Base-by-base conservation (phyloP, 1,140 invertebrate species). In the Camponotus vicinus region DNA sequence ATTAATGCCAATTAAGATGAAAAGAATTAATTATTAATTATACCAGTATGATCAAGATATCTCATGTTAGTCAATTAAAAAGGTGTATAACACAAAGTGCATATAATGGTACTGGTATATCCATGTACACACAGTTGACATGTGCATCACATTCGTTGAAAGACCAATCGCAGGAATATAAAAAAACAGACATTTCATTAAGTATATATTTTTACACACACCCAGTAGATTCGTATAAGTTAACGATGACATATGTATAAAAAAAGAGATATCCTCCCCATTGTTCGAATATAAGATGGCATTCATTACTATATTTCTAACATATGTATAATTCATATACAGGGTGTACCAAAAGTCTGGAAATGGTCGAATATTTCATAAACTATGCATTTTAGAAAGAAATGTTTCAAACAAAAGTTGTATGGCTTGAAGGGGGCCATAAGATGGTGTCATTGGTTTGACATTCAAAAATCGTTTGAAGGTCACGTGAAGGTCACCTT, bases 211-310 rank as follows among this genome's bases (percentile, higher is more conserved):
- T 52, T 11, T 40, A 55, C 64, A 83, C 71, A 89, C 82, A 69
- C 82, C 73, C 57, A 59, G 13, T 80, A 89, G 67, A 67, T 7
- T 78, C 63, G 70, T 73, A 87, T 85, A 76, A 86, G 34, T 67
- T 71, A 77, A 82, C 6, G 11, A 57, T 8, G 15, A 18, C n/a
- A 52, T 52, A 52, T 15, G 18, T 52, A 52, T 52, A 4, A 52
- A 18, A 70, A 57, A 42, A 11, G 32, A 49, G 70, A 80, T 59
- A 11, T 59, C 49, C 9, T 67, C 42, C 76, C 45, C 15, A 69
- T 69, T 79, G 3, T 42, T 70, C 21, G 13, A 21, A 32, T 80
- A 57, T 42, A 70, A 21, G 52, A 42, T 32, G 27, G 9, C 21
- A 37, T 80, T 59, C 9, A 49, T 67, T 18, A 82, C 21, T 67